Base-by-base conservation (phyloP, 2,888 invertebrate species). In the Phalangium opilio region DNA sequence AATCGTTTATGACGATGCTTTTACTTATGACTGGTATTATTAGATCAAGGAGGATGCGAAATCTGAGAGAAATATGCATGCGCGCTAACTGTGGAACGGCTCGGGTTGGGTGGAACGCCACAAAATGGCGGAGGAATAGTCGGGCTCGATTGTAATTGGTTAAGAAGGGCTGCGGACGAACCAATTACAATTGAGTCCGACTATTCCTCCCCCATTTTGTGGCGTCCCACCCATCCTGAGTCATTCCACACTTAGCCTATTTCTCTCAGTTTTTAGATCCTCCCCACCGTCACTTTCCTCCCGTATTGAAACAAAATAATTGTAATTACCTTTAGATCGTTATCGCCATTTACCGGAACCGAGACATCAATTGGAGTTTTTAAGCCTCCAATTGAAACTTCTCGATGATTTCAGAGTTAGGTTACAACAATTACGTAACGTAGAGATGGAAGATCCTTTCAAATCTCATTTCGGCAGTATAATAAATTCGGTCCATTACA, bases 381-480 rank as follows among this genome's bases (percentile, higher is more conserved):
- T 91, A 19, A 83, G 86, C 53, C 70, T 95, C 3, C 91, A 93
- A 64, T 66, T 89, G 17, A 89, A 91, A 60, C 67, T 93, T 41
- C 73, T 93, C 47, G 93, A 93, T 59, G 91, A 91, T 63, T 86
- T 84, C 71, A 77, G 91, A 27, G 75, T 89, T 12, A 76, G 93
- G 42, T 71, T 93, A 42, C 75, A 85, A 7, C 93, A 95, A 66
- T 67, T 91, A 41, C 72, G 77, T 42, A 75, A 77, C 58, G 75
- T 73, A 20, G 74, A 75, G 60, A 73, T 75, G 41, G 72, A 72
- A 40, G 75, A 75, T 58, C 73, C 76, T 12, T 65, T 77, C 27
- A 70, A 70, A 48, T 73, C 74, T 1, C 66, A 70, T 40, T 72
- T 75, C 55, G 76, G 79, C 39, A 71, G 75, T 45, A 78, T 84